Evolutionary conservation across 2,113 vertebrate genomes (phyloP).

Genomic region (Leuciscus idus): DNA sequence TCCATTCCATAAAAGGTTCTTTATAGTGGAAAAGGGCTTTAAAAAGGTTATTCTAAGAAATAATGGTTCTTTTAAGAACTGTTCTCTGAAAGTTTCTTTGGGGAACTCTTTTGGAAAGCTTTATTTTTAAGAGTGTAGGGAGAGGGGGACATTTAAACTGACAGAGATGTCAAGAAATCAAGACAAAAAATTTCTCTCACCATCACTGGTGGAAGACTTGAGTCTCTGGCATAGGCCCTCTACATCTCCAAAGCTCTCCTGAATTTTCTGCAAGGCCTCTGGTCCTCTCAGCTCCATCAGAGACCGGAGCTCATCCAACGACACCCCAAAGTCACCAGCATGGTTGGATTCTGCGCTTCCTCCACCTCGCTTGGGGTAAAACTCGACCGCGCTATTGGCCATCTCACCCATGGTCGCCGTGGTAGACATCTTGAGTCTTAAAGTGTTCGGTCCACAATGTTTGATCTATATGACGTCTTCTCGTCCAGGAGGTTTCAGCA

Average conservation of each 20-base stretch:
- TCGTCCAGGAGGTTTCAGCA: constrained; percentile 41
- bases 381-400: constrained; percentile 90
- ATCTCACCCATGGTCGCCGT: constrained; percentile 86
- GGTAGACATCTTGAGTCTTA: constrained; percentile 71
- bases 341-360: constrained; percentile 72
- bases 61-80: neutral
- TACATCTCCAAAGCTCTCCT: constrained; percentile 83
- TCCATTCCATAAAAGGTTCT: neutral
- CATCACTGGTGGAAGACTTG: constrained; percentile 83
- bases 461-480: constrained; percentile 52
- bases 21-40: neutral
- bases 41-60: neutral
- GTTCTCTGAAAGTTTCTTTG: neutral
- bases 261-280: constrained; percentile 86
- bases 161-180: neutral
- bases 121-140: neutral
- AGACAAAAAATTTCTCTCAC: constrained; percentile 69
- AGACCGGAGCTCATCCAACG: constrained; percentile 81
- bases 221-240: constrained; percentile 86
- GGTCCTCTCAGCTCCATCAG: constrained; percentile 89
- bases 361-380: constrained; percentile 81
- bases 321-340: constrained; percentile 83
- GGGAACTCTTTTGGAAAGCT: neutral
- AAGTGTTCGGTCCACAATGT: neutral
- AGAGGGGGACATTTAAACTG: neutral